Conservation (phyloP, 35 echinoderm and acorn worm genomes). For the Anneissia japonica region DNA sequence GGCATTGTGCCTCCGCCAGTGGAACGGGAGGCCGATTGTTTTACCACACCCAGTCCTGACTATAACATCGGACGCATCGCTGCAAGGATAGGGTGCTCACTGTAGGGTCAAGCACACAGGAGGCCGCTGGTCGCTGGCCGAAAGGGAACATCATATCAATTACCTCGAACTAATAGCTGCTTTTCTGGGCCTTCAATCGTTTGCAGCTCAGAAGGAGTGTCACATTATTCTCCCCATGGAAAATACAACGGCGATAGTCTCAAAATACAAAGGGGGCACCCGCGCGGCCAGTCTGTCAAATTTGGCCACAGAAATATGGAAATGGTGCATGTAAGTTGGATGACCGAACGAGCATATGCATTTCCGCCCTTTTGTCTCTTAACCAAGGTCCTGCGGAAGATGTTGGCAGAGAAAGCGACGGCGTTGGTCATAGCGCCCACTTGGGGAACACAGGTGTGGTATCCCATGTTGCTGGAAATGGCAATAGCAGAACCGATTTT, state of each 20-base stretch:
- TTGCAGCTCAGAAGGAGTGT: slow-evolving; percentile 1
- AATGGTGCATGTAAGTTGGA: slow-evolving; percentile 36
- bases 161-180: slow-evolving; percentile 8
- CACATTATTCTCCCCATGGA: slow-evolving; percentile 13
- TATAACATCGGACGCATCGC: slow-evolving; percentile 28
- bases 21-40: slow-evolving; percentile 15
- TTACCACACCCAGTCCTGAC: background rate
- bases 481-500: background rate
- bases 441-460: slow-evolving; percentile 17
- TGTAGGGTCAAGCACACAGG: background rate
- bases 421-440: slow-evolving; percentile 4
- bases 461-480: slow-evolving; percentile 8
- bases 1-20: background rate
- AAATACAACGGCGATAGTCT: slow-evolving; percentile 33
- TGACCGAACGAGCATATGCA: background rate
- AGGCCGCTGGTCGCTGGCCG: slow-evolving; percentile 16
- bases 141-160: slow-evolving; percentile 14
- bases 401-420: background rate
- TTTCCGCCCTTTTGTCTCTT: background rate
- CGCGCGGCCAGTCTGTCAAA: background rate
- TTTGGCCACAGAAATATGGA: slow-evolving; percentile 15
- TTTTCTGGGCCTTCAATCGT: slow-evolving; percentile 3
- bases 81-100: slow-evolving; percentile 27
- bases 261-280: slow-evolving; percentile 24
- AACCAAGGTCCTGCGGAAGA: background rate